A percentile compares a stretch with the other conserved stretches of the same genome.
Evolutionary conservation across 2,888 invertebrate species (phyloP).

Genomic region (Cryptophagus acutangulus): DNA sequence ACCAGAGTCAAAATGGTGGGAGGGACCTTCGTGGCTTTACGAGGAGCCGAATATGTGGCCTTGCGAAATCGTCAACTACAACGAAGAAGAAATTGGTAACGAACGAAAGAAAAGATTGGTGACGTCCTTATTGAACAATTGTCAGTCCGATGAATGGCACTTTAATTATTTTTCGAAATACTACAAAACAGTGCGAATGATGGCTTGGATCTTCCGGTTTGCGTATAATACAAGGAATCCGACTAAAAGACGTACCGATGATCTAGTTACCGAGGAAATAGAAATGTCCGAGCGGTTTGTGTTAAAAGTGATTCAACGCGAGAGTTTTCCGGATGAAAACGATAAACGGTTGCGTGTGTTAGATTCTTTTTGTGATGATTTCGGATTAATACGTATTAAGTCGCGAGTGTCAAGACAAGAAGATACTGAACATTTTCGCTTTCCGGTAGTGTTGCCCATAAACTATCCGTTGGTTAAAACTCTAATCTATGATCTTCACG

Average conservation of each 20-base stretch:
- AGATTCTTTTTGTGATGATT: constrained; percentile 13
- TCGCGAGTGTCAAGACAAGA: constrained; percentile 11
- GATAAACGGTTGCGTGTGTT: too few relatives aligned
- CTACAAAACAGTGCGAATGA: constrained; percentile 16
- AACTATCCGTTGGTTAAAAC: constrained; percentile 16
- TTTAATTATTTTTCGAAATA: constrained; percentile 12
- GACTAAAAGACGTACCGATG: not conserved
- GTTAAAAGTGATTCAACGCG: constrained; percentile 14
- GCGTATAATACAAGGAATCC: constrained; percentile 11
- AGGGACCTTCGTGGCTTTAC: too few relatives aligned
- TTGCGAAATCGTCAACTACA: not conserved
- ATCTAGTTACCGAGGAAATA: constrained; percentile 11
- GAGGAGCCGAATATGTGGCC: too few relatives aligned
- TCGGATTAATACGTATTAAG: constrained; percentile 14
- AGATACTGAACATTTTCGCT: too few relatives aligned
- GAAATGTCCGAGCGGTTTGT: constrained; percentile 14
- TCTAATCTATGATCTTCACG: too few relatives aligned
- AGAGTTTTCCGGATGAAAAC: constrained; percentile 11
- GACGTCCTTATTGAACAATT: constrained; percentile 8
- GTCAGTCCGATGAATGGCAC: constrained; percentile 10
- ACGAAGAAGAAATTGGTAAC: constrained; percentile 1
- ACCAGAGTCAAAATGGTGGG: too few relatives aligned
- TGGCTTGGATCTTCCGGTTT: constrained; percentile 18
- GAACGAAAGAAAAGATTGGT: constrained; percentile 10
- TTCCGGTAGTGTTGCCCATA: constrained; percentile 18